Evolutionary conservation across 2,797 vertebrate species (phyloP).

Genomic region (Benthosema pterotum): DNA sequence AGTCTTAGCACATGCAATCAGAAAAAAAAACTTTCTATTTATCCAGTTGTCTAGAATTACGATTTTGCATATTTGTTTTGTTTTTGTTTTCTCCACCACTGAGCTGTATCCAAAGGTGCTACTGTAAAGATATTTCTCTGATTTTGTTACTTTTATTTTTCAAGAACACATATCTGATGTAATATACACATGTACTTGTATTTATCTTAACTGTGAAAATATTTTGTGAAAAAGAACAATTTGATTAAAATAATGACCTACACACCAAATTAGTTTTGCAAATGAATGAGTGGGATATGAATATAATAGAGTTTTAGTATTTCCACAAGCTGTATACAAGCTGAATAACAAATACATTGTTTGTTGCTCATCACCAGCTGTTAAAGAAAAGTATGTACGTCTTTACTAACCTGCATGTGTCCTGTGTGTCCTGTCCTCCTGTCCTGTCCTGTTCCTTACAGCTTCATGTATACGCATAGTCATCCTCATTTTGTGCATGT

Average conservation of each 20-base stretch:
- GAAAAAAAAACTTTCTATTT: constrained; percentile 24
- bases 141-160: constrained; percentile 41
- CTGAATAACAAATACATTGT: constrained; percentile 23
- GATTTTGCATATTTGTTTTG: constrained; percentile 23
- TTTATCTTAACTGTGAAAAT: constrained; percentile 80
- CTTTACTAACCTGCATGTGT: constrained; percentile 82
- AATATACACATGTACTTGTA: constrained; percentile 73
- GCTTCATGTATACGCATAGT: constrained; percentile 23
- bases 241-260: constrained; percentile 72
- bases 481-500: background rate
- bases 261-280: constrained; percentile 40
- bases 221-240: constrained; percentile 60
- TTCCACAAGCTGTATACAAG: constrained; percentile 74
- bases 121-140: constrained; percentile 42
- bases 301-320: background rate
- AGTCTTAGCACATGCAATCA: constrained; percentile 28
- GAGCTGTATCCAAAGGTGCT: constrained; percentile 48
- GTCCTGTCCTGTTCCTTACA: constrained; percentile 29
- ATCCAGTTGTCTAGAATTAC: constrained; percentile 7
- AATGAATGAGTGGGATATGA: constrained; percentile 28
- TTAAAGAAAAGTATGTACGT: constrained; percentile 48
- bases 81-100: constrained; percentile 20
- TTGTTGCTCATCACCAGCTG: constrained; percentile 45
- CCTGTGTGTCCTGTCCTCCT: constrained; percentile 38
- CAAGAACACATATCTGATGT: constrained; percentile 41